Conservation (phyloP, 2,888 invertebrate genomes). For the Cloeon dipterum region DNA sequence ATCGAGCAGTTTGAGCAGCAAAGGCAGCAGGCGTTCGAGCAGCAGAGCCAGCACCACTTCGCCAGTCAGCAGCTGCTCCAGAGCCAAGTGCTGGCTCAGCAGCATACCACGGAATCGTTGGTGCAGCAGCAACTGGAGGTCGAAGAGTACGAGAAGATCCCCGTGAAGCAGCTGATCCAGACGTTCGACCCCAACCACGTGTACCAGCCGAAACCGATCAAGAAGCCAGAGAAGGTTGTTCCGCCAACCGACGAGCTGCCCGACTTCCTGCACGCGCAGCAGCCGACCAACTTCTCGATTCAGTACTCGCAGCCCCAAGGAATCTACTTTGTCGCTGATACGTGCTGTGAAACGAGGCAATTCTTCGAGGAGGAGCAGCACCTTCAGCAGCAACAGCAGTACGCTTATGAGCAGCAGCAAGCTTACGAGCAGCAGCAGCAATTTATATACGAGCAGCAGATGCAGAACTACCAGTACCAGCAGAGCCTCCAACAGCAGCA, state of each 20-base stretch:
- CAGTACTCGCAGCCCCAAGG: neutral
- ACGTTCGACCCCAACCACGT: neutral
- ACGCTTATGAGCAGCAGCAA: neutral
- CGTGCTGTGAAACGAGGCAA: constrained; percentile 15
- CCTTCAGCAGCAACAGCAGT: neutral
- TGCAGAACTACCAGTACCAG: neutral
- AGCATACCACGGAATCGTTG: constrained; percentile 5
- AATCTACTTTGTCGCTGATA: constrained; percentile 16
- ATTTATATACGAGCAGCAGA: neutral
- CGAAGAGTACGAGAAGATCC: neutral
- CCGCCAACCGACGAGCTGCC: neutral
- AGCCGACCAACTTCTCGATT: too few relatives aligned
- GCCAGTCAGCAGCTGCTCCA: constrained; percentile 2
- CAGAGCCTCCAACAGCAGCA: neutral
- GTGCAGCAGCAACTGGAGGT: constrained; percentile 4
- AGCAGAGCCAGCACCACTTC: neutral
- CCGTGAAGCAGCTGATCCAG: neutral
- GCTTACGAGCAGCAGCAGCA: neutral
- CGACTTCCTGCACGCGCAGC: too few relatives aligned
- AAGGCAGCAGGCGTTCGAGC: constrained; percentile 1
- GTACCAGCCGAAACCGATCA: neutral
- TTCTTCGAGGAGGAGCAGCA: constrained; percentile 9
- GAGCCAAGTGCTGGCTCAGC: constrained; percentile 6
- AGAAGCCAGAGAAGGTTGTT: neutral
- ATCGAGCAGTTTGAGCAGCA: too few relatives aligned